A percentile compares a stretch with the other conserved stretches of the same genome.
phyloP scores from a whole-genome alignment of 2,888 invertebrate species.

The Euplagia quadripunctaria region DNA sequence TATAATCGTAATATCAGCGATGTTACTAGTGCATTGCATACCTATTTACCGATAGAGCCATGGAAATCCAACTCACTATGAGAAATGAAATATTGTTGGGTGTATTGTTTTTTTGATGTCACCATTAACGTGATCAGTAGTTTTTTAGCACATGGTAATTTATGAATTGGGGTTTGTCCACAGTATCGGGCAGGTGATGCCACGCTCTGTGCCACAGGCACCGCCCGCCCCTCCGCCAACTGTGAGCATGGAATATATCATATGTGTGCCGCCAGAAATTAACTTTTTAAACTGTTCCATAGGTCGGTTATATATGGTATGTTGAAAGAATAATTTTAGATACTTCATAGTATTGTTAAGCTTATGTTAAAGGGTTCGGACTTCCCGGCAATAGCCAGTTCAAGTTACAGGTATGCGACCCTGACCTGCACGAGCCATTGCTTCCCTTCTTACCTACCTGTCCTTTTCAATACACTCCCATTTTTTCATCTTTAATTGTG shows the following conservation, averaged over 20 bases:
- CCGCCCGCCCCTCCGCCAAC: slow-evolving; percentile 30
- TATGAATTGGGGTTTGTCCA: neutral
- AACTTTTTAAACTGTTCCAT: slow-evolving; percentile 74
- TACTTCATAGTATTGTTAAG: neutral
- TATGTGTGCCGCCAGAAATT: slow-evolving; percentile 70
- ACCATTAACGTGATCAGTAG: no score
- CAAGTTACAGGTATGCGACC: no score
- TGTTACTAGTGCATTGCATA: no score
- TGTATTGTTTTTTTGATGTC: no score
- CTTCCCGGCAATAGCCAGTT: neutral
- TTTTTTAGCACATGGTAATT: neutral
- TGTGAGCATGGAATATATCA: slow-evolving; percentile 54
- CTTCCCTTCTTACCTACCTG: no score
- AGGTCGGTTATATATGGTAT: slow-evolving; percentile 68
- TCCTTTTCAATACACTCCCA: no score
- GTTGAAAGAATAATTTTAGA: slow-evolving; percentile 2
- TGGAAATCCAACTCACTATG: no score
- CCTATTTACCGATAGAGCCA: no score
- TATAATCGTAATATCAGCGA: no score
- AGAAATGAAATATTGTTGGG: no score
- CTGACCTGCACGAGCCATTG: no score
- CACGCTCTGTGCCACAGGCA: slow-evolving; percentile 26
- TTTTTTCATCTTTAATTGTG: no score
- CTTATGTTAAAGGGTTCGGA: neutral
- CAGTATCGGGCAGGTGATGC: slow-evolving; percentile 60